Evolutionary conservation across 1,140 invertebrate genomes (phyloP).

Genomic region (Eupeodes corollae): DNA sequence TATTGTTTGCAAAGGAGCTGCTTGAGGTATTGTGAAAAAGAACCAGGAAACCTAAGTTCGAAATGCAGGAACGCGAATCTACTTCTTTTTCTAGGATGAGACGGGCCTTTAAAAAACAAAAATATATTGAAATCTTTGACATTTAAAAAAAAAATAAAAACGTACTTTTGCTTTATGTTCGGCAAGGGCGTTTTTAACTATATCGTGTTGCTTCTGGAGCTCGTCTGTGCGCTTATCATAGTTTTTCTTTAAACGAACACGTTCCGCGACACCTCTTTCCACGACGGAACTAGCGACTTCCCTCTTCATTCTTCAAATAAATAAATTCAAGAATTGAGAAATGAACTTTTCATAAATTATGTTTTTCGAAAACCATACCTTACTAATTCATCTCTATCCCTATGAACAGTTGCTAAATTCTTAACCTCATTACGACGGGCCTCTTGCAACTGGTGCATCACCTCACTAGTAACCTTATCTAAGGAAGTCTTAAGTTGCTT

Average conservation of each 20-base stretch:
- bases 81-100: conserved; percentile 35
- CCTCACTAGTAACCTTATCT: conserved; percentile 67
- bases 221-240: conserved; percentile 65
- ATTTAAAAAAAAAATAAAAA: too few species aligned
- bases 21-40: conserved; percentile 21
- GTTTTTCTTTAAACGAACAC: conserved; percentile 58
- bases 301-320: conserved; percentile 49
- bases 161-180: conserved; percentile 60
- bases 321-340: neutral
- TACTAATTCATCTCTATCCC: conserved; percentile 81
- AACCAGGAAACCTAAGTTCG: conserved; percentile 27
- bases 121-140: neutral
- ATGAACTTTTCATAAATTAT: neutral
- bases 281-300: conserved; percentile 65
- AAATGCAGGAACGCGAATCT: conserved; percentile 29
- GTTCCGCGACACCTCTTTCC: conserved; percentile 70
- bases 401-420: conserved; percentile 62
- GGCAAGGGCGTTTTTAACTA: conserved; percentile 53
- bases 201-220: conserved; percentile 64
- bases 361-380: conserved; percentile 39
- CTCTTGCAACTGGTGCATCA: conserved; percentile 72
- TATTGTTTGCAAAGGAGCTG: neutral
- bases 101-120: conserved; percentile 17
- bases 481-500: conserved; percentile 57
- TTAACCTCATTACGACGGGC: conserved; percentile 79